A percentile compares a stretch with the other conserved stretches of the same genome.
These are phyloP conservation scores for Pristionchus mayeri DNA, from an alignment of 2,888 invertebrate species.

Conservation along the genomic window DNA sequence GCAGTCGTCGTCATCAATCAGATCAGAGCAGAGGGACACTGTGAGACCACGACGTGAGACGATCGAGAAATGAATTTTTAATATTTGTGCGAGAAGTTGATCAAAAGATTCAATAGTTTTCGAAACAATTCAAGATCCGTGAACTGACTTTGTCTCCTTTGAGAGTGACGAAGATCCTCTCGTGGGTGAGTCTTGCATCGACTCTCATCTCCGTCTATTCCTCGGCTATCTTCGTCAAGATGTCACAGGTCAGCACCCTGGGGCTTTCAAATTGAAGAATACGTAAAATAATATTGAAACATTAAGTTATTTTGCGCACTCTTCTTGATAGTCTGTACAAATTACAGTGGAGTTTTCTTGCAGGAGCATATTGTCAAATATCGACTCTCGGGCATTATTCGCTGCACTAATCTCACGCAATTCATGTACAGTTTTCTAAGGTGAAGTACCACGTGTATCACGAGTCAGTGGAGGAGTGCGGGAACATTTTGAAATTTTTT, in stretches of 20 bases:
- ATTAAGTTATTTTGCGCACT: too few species aligned
- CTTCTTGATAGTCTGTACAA: too few species aligned
- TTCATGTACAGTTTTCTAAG: conserved; percentile 5
- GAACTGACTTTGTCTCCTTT: neutral
- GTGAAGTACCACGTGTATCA: too few species aligned
- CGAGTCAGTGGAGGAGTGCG: too few species aligned
- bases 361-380: conserved; percentile 34
- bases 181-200: conserved; percentile 21
- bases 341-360: too few species aligned
- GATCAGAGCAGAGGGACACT: conserved; percentile 19
- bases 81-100: neutral
- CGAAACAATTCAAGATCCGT: too few species aligned
- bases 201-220: conserved; percentile 26
- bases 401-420: conserved; percentile 18
- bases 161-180: conserved; percentile 34
- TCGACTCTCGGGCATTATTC: neutral
- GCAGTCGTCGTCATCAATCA: conserved; percentile 1
- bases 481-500: too few species aligned
- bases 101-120: neutral
- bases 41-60: conserved; percentile 24
- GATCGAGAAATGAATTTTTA: neutral
- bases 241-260: conserved; percentile 1
- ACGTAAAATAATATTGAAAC: too few species aligned
- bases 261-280: too few species aligned
- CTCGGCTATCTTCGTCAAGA: neutral